Evolutionary conservation across 2,888 invertebrate species (phyloP), one percentile per base, ranked within the genome.

Genomic region (Ypsolopha scabrella): DNA sequence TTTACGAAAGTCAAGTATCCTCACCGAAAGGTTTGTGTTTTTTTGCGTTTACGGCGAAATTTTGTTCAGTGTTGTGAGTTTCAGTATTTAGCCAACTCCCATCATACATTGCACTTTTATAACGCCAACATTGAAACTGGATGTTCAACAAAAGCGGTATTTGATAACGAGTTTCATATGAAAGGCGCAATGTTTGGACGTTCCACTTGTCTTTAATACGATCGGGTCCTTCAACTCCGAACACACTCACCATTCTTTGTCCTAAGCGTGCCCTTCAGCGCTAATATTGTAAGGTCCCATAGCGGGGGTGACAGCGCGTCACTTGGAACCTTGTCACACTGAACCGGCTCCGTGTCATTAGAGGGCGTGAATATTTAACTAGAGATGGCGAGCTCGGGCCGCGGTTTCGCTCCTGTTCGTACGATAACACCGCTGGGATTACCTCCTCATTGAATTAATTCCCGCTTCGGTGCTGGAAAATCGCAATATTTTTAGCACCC

Each of bases 361-460:
- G 75, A 74, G 76, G 77, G 75, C 72, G 72, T 81, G 78, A 82
- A 82, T 82, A 80, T 80, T 81, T 81, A 75, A 82, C 71, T 68
- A 68, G 72, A 73, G 67, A 68, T 65, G 75, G 72, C 72, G 73
- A 70, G 71, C 67, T 66, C 70, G 67, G 65, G 61, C 67, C 72
- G 68, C 72, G 69, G 70, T 57, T 56, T 57, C 56, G 60, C 68
- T 70, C 68, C 63, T 68, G 61, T 65, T 68, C 69, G 67, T 64
- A 67, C 67, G 67, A 68, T 72, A 68, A 70, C 69, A 68, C 71
- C 67, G 70, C 64, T 63, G 73, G 75, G 75, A 79, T 79, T 75
- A 75, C 75, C 70, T 73, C 70, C 69, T 70, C 73, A 75, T 75
- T 77, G 71, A 73, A 79, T 76, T 77, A 76, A 78, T 78, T 72